phyloP scores from a whole-genome alignment of 2,113 vertebrate species.

The Gorsachius goisagi region DNA sequence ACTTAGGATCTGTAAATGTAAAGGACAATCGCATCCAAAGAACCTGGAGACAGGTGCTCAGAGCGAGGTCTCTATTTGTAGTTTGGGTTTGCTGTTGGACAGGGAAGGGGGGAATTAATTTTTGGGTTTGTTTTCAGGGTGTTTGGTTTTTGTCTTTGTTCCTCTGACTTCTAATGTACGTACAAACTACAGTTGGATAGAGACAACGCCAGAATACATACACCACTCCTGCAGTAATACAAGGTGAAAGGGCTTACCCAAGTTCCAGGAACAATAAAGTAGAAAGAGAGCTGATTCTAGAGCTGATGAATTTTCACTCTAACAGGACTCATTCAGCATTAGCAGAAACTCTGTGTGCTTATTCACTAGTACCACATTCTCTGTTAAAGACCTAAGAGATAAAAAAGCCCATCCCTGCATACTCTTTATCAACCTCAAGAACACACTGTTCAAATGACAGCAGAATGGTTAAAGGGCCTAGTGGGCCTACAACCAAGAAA shows the following conservation, averaged over 20 bases:
- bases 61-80: not conserved
- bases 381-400: not conserved
- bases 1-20: no score
- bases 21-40: not conserved
- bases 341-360: not conserved
- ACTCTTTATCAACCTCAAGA: not conserved
- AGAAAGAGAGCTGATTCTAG: not conserved
- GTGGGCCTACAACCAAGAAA: slow-evolving; percentile 32
- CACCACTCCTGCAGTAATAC: not conserved
- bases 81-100: not conserved
- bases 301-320: not conserved
- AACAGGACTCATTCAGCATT: not conserved
- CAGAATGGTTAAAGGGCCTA: slow-evolving; percentile 16
- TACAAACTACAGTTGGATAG: not conserved
- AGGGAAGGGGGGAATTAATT: not conserved
- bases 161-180: rapidly evolving
- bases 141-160: not conserved
- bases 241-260: not conserved
- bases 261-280: not conserved
- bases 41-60: not conserved
- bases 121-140: not conserved
- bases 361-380: not conserved
- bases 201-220: not conserved
- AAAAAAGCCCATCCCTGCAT: not conserved
- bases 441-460: not conserved